phyloP scores from a whole-genome alignment of 2,113 vertebrate species.

The Thomomys bottae region DNA sequence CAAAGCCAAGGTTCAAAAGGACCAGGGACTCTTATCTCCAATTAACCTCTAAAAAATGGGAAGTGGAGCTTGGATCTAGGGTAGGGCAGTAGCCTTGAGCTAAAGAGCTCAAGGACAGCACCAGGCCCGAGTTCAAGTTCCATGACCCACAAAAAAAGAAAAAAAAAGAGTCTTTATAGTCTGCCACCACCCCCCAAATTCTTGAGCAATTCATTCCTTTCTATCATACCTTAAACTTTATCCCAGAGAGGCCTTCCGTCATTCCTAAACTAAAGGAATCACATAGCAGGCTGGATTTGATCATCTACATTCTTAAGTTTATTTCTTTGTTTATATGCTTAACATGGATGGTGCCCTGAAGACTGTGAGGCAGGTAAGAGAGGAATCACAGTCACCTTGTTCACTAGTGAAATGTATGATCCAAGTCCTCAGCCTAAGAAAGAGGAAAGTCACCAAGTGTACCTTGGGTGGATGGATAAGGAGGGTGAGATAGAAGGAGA shows the following conservation, averaged over 20 bases:
- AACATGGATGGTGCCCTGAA: not conserved
- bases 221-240: slow-evolving; percentile 19
- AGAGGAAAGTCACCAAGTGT: not conserved
- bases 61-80: too few species aligned
- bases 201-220: not conserved
- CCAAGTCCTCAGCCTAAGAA: not conserved
- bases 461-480: not conserved
- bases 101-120: too few species aligned
- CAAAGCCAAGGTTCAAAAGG: too few species aligned
- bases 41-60: too few species aligned
- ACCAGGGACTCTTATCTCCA: too few species aligned
- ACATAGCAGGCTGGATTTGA: not conserved
- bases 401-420: slow-evolving; percentile 11
- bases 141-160: too few species aligned
- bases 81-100: too few species aligned
- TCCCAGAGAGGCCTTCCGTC: not conserved
- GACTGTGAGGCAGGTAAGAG: not conserved
- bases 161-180: not conserved
- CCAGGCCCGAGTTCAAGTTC: too few species aligned
- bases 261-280: not conserved
- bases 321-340: not conserved
- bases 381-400: not conserved
- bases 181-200: not conserved
- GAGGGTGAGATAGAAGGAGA: not conserved
- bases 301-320: not conserved